Evolutionary conservation across 2,113 vertebrate species (phyloP).

Genomic region (Barnardius zonarius): DNA sequence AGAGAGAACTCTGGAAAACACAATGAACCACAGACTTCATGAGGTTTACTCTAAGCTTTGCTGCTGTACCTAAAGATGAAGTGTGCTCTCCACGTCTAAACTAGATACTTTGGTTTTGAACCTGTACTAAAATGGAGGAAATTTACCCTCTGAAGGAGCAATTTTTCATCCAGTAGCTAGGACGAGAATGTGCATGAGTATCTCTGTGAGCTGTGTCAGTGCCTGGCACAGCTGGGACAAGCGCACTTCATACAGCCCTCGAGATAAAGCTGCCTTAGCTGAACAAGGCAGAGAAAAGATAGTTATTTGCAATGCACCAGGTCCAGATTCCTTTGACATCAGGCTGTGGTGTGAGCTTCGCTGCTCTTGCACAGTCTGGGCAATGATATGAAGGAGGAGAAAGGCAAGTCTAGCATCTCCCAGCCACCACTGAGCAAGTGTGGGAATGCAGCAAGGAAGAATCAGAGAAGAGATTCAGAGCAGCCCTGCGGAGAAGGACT

Average conservation of each 20-base stretch:
- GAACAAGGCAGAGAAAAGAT: background rate
- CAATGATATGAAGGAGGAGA: rapidly evolving
- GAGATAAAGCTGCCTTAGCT: background rate
- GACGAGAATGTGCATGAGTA: background rate
- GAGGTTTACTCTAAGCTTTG: background rate
- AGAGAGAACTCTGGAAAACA: background rate
- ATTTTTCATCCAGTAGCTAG: background rate
- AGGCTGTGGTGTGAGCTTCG: background rate
- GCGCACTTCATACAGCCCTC: background rate
- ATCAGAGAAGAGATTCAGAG: too few species aligned
- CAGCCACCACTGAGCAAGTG: rapidly evolving
- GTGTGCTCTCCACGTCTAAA: background rate
- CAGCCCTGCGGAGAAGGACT: too few species aligned
- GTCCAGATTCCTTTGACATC: background rate
- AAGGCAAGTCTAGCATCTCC: background rate
- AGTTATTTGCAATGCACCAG: background rate
- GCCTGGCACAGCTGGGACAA: background rate
- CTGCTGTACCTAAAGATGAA: background rate
- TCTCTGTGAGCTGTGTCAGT: background rate
- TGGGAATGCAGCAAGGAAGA: background rate
- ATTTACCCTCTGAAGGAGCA: background rate
- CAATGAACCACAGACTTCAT: background rate
- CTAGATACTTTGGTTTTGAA: background rate
- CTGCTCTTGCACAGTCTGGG: background rate
- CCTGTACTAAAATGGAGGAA: background rate